phyloP scores from a whole-genome alignment of 1,140 invertebrate genomes.

The Steinernema khuongi region DNA sequence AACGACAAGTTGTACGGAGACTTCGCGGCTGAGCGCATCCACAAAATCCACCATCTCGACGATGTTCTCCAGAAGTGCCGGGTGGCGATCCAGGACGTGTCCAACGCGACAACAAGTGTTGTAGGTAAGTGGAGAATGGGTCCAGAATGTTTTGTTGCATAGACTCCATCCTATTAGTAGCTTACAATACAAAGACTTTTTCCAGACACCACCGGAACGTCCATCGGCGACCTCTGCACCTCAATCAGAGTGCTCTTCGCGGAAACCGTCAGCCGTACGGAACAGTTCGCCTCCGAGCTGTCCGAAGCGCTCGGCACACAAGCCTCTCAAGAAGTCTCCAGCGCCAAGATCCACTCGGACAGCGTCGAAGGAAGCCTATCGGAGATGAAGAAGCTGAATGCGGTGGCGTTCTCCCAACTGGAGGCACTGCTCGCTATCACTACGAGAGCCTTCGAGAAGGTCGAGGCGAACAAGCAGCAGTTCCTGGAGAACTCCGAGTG shows the following conservation, averaged over 20 bases:
- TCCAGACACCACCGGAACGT: background rate
- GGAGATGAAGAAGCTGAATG: background rate
- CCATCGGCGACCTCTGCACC: background rate
- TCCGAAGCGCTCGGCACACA: background rate
- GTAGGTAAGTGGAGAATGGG: background rate
- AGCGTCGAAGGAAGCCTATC: background rate
- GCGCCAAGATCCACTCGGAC: background rate
- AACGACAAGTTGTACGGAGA: slow-evolving; percentile 3
- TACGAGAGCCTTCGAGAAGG: background rate
- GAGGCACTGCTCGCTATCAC: background rate
- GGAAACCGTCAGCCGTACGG: background rate
- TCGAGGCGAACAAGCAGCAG: background rate
- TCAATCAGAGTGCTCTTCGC: background rate
- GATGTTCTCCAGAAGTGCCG: background rate
- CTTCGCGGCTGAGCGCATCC: background rate
- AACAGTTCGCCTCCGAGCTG: background rate
- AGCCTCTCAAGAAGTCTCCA: background rate
- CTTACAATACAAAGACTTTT: too few species aligned
- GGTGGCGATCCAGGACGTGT: background rate
- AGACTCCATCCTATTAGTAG: too few species aligned
- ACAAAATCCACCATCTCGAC: background rate
- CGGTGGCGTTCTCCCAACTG: background rate
- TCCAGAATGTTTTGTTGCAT: background rate
- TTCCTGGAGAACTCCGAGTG: background rate
- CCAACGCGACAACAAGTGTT: background rate